Percentiles rank a stretch among this genome's conserved stretches.
Conservation (phyloP, 2,113 vertebrate genomes). For the Hipposideros armiger region DNA sequence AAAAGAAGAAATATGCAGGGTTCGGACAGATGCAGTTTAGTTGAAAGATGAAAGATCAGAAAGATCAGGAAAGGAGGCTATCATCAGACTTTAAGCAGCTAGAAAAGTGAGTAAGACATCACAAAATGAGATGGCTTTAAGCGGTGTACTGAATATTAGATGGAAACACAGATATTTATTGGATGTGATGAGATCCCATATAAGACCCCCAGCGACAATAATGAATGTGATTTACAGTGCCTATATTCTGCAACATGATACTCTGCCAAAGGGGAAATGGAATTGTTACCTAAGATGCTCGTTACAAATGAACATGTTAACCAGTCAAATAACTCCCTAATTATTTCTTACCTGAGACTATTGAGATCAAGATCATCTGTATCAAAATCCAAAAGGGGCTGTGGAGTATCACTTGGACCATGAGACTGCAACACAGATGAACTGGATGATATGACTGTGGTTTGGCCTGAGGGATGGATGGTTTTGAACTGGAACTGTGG, state of each 20-base stretch:
- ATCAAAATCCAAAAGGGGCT: slow-evolving; percentile 97
- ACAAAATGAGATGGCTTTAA: neutral
- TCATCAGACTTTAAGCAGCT: neutral
- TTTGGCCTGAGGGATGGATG: slow-evolving; percentile 98
- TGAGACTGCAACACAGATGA: slow-evolving; percentile 98
- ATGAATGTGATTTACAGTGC: neutral
- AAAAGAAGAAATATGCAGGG: neutral
- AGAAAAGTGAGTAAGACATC: neutral
- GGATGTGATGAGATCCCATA: neutral
- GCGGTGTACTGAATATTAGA: neutral
- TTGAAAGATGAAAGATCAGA: slow-evolving; percentile 11
- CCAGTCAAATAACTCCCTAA: neutral
- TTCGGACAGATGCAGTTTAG: neutral
- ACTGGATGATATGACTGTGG: slow-evolving; percentile 98
- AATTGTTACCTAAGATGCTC: neutral
- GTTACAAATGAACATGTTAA: neutral
- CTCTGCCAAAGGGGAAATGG: neutral
- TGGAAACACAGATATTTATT: slow-evolving; percentile 33
- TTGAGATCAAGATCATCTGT: slow-evolving; percentile 98
- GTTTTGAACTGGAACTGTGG: slow-evolving; percentile 99
- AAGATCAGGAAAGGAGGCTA: neutral
- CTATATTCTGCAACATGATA: neutral
- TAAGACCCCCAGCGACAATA: neutral
- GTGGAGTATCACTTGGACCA: slow-evolving; percentile 94
- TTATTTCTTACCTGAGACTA: slow-evolving; percentile 94